Base-by-base conservation (phyloP, 53 echinoderm and acorn worm species). In the Mesocentrotus franciscanus region DNA sequence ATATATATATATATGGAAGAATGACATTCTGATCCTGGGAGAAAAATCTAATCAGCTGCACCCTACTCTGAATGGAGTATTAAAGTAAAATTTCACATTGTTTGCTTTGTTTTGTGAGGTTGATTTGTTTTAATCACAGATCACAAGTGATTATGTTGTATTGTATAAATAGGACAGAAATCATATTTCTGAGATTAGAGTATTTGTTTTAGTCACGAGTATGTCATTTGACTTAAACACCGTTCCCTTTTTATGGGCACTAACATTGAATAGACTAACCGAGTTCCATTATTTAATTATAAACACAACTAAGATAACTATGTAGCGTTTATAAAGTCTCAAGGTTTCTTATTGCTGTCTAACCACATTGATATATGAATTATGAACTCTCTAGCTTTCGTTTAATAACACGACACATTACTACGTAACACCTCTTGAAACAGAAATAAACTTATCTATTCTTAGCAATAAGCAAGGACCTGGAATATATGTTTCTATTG, bases 261-360 rank as follows among this genome's bases (percentile, higher is more conserved):
- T 32, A 5, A 76, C 76, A 33, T 76, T 76, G 10, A 76, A 33
- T 13, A 29, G 29, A 1, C 76, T 10, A 14, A 32, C 76, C 13
- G 27, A 76, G 15, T 76, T 15, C 30, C 30, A 13, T 76, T 76
- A 13, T 30, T 32, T 13, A 3, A 14, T 4, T 76, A 15, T 76
- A 76, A 75, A 76, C 76, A 76, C 76, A 76, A 76, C 76, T 33
- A 29, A 33, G 13, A 30, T 76, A 76, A 76, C 33, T 76, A 76
- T 33, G 76, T 76, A 33, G 33, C 33, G 20, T 64, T 64, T 76
- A 32, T 75, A 5, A 75, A 9, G 75, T 75, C 75, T 10, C 11
- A 32, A 76, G 29, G 33, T 30, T 76, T 76, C 30, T 33, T 14
- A 71, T 71, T 71, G 71, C 26, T 3, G 29, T 14, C 32, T 76